Evolutionary conservation across 2,113 vertebrate species (phyloP).

Genomic region (Lanius collurio): DNA sequence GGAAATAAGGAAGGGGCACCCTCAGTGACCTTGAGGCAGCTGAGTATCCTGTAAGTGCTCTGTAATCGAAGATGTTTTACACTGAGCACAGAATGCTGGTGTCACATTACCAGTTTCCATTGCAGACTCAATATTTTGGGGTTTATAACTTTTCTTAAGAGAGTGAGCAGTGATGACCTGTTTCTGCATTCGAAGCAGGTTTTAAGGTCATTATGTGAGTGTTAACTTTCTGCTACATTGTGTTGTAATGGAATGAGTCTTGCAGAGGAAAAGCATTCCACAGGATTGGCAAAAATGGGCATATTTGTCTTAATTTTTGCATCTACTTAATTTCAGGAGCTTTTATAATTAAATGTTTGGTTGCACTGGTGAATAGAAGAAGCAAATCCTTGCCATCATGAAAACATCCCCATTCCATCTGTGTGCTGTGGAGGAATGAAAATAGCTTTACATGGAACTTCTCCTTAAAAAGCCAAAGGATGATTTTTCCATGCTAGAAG

Average conservation of each 20-base stretch:
- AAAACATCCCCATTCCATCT: constrained; percentile 5
- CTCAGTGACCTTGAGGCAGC: neutral
- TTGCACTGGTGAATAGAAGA: constrained; percentile 58
- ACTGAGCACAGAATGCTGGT: neutral
- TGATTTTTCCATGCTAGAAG: neutral
- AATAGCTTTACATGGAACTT: neutral
- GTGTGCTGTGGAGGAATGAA: neutral
- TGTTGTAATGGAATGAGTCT: constrained; percentile 73
- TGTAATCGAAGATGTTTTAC: neutral
- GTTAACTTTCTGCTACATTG: constrained; percentile 68
- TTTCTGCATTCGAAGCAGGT: constrained; percentile 71
- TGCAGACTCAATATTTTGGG: constrained; percentile 49
- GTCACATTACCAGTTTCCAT: constrained; percentile 29
- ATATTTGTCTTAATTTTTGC: constrained; percentile 76
- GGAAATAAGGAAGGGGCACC: neutral
- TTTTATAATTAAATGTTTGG: constrained; percentile 77
- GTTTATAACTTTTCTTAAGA: neutral
- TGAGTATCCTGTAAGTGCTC: neutral
- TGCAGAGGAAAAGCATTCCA: constrained; percentile 60
- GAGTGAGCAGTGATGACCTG: constrained; percentile 1
- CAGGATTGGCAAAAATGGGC: constrained; percentile 67
- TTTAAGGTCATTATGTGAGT: constrained; percentile 62
- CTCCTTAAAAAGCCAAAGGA: neutral
- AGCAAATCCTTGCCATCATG: constrained; percentile 20
- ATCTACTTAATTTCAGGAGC: constrained; percentile 64